phyloP scores from a whole-genome alignment of 2,113 vertebrate genomes.

The Pygoscelis antarcticus region DNA sequence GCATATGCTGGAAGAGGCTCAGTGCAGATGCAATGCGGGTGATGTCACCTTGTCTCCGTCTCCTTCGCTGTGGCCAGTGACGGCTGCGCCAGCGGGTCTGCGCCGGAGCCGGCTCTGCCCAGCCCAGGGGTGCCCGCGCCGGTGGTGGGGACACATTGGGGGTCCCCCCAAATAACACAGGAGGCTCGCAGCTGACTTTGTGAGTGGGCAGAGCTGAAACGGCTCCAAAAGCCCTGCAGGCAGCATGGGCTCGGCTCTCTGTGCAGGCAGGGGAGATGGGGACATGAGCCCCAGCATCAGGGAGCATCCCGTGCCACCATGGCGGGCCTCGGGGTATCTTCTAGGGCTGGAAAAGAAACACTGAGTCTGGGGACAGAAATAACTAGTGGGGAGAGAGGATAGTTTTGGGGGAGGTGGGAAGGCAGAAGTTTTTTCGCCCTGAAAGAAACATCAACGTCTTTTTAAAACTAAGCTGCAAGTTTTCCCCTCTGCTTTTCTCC shows the following conservation, averaged over 20 bases:
- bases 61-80: rapidly evolving
- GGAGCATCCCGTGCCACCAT: background rate
- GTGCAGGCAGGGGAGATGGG: background rate
- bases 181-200: background rate
- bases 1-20: background rate
- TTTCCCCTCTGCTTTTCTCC: background rate
- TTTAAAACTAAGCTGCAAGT: background rate
- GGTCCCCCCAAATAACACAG: background rate
- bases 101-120: rapidly evolving
- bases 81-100: background rate
- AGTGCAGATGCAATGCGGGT: rapidly evolving
- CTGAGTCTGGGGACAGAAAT: background rate
- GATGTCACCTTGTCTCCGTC: background rate
- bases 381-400: background rate
- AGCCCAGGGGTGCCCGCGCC: rapidly evolving
- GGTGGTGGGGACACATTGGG: rapidly evolving
- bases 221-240: background rate
- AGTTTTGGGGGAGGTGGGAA: background rate
- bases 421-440: background rate
- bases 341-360: background rate
- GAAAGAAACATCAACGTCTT: background rate
- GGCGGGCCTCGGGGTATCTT: background rate
- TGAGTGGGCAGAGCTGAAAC: rapidly evolving
- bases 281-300: rapidly evolving
- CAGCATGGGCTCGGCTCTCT: background rate